These are phyloP conservation scores for Cosmorhoe ocellata DNA, from an alignment of 2,888 invertebrate genomes.

Conservation along the genomic window DNA sequence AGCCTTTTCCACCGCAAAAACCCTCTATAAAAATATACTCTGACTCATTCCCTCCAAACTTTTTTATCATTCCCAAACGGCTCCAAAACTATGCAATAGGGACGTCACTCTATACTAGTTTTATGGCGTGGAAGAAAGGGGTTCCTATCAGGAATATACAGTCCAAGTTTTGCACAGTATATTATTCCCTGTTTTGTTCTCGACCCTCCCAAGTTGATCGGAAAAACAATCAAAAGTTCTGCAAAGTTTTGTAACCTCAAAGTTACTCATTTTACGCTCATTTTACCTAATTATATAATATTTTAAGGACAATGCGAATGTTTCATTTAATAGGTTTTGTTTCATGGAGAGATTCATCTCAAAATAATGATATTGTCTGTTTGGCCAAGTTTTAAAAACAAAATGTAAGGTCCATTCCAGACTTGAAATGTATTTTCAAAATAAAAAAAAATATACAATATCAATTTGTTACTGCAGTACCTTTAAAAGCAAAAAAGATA, in stretches of 20 bases:
- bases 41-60: constrained; percentile 48
- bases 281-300: constrained; percentile 21
- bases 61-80: constrained; percentile 65
- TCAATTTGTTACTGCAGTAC: too few species aligned
- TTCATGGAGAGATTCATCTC: not conserved
- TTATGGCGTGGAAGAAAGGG: constrained; percentile 77
- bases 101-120: constrained; percentile 72
- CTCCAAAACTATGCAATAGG: constrained; percentile 67
- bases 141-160: constrained; percentile 68
- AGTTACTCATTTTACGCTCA: constrained; percentile 34
- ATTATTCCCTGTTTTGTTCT: constrained; percentile 37
- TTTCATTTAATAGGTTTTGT: not conserved
- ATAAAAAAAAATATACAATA: too few species aligned
- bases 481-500: too few species aligned
- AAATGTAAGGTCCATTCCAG: too few species aligned
- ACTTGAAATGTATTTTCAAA: not conserved
- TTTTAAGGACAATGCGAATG: constrained; percentile 10
- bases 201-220: constrained; percentile 30
- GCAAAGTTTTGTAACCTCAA: constrained; percentile 22
- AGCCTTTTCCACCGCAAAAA: constrained; percentile 29
- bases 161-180: constrained; percentile 66
- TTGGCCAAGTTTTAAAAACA: too few species aligned
- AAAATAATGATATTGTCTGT: not conserved
- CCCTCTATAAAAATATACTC: constrained; percentile 40
- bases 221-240: constrained; percentile 37